Conservation (phyloP, 2,888 invertebrate species). For the Cryptophagus acutangulus region DNA sequence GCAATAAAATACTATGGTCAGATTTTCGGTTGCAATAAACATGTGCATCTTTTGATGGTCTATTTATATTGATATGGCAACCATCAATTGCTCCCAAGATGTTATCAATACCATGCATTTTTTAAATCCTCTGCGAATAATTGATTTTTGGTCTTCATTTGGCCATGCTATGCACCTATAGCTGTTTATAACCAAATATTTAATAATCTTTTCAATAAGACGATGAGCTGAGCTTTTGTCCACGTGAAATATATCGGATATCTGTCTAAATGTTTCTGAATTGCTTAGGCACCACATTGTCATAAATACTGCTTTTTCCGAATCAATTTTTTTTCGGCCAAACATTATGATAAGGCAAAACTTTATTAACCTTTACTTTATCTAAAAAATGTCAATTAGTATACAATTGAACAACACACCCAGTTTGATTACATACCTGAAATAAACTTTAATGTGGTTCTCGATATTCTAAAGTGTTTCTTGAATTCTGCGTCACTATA, state of each 20-base stretch:
- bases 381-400: constrained; percentile 13
- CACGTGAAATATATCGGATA: constrained; percentile 18
- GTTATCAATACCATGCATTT: background rate
- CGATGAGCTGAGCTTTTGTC: constrained; percentile 17
- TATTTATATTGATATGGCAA: constrained; percentile 25
- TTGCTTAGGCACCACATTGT: constrained; percentile 21
- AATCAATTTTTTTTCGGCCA: constrained; percentile 15
- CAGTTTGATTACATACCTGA: constrained; percentile 5
- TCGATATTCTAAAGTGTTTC: constrained; percentile 12
- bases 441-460: constrained; percentile 10
- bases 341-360: constrained; percentile 13
- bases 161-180: background rate
- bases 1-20: constrained; percentile 24
- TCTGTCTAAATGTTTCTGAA: constrained; percentile 19
- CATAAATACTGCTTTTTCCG: constrained; percentile 12
- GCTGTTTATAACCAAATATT: background rate
- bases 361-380: constrained; percentile 11
- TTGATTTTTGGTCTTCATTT: background rate
- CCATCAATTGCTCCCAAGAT: constrained; percentile 27
- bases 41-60: constrained; percentile 19
- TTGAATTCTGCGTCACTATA: constrained; percentile 16
- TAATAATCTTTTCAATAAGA: constrained; percentile 6
- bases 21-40: constrained; percentile 22
- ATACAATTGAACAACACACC: background rate
- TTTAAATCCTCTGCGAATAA: background rate